Conservation (phyloP, 2,888 invertebrate genomes). For the Erannis defoliaria region DNA sequence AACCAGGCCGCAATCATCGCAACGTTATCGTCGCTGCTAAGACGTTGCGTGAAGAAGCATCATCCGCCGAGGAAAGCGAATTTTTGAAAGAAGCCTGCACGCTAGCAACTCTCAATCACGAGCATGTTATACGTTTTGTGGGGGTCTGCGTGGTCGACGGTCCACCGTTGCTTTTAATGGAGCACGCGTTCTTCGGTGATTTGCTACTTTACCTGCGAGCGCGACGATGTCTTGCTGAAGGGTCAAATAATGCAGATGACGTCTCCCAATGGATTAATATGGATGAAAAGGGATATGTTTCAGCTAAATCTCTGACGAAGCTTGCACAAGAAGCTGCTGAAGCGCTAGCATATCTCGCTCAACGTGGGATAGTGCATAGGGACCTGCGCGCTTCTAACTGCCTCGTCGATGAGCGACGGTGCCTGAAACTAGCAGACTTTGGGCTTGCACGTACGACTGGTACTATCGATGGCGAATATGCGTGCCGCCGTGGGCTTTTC, state of each 20-base stretch:
- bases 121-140: conserved; percentile 92
- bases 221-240: conserved; percentile 90
- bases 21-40: conserved; percentile 94
- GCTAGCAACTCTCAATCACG: conserved; percentile 94
- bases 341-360: conserved; percentile 88
- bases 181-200: conserved; percentile 97
- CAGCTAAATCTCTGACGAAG: conserved; percentile 62
- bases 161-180: conserved; percentile 95
- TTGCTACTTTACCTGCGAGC: conserved; percentile 91
- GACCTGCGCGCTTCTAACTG: conserved; percentile 94
- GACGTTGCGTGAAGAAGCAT: conserved; percentile 91
- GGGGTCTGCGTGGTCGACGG: conserved; percentile 92
- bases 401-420: conserved; percentile 90
- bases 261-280: conserved; percentile 87
- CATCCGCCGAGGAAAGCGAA: conserved; percentile 91
- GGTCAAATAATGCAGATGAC: conserved; percentile 70
- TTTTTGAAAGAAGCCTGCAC: conserved; percentile 93
- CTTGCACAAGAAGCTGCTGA: conserved; percentile 59
- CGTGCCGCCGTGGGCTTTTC: conserved; percentile 91
- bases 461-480: conserved; percentile 90
- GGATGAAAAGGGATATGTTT: conserved; percentile 50
- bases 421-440: conserved; percentile 93
- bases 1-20: conserved; percentile 56
- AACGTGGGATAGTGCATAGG: conserved; percentile 93
- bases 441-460: conserved; percentile 94